Percentiles rank a stretch among this genome's conserved stretches.
phyloP scores from a whole-genome alignment of 2,113 vertebrate species.

The Phrynocephalus versicolor region DNA sequence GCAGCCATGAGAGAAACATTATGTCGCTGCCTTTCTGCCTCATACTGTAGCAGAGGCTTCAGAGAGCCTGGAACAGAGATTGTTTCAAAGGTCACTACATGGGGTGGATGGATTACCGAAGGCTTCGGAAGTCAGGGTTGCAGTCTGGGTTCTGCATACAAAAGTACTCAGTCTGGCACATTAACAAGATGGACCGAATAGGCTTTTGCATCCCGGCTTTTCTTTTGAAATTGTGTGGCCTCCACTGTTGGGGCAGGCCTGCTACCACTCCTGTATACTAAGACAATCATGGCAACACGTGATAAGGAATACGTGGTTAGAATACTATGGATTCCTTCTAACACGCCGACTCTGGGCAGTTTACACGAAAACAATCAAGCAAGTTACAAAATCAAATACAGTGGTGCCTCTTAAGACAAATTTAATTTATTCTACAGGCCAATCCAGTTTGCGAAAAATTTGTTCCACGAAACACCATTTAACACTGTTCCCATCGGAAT shows the following conservation, averaged over 20 bases:
- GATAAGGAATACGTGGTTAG: neutral
- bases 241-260: too few relatives aligned
- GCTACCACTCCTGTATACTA: neutral
- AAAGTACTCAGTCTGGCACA: neutral
- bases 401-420: too few relatives aligned
- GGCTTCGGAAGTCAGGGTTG: neutral
- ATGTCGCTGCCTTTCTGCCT: constrained; percentile 90
- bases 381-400: too few relatives aligned
- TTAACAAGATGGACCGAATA: neutral
- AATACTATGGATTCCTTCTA: neutral
- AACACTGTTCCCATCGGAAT: too few relatives aligned
- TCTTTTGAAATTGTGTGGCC: neutral
- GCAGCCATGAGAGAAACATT: constrained; percentile 91
- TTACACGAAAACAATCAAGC: too few relatives aligned
- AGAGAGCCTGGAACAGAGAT: constrained; percentile 81
- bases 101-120: neutral
- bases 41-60: constrained; percentile 89
- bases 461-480: too few relatives aligned
- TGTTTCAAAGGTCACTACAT: neutral
- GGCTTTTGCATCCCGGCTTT: neutral
- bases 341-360: too few relatives aligned
- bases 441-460: too few relatives aligned
- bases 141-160: neutral
- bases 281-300: neutral
- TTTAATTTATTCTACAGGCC: too few relatives aligned